Evolutionary conservation across 2,797 vertebrate genomes (phyloP).

Genomic region (Malacoraja senta): DNA sequence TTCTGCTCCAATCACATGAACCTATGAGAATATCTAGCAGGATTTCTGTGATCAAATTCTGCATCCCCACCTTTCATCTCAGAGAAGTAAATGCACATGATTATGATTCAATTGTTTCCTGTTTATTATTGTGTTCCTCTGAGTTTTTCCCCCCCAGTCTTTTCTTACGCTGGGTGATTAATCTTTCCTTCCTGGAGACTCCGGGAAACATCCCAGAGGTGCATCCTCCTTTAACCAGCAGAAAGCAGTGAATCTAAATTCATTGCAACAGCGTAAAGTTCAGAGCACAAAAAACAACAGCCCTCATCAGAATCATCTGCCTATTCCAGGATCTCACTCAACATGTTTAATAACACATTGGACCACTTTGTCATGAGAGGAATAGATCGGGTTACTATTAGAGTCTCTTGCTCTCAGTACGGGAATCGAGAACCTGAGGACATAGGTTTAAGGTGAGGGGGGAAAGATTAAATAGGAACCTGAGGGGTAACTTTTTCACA

Average conservation of each 20-base stretch:
- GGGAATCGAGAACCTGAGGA: too few species aligned
- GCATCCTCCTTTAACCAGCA: not conserved
- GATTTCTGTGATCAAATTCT: not conserved
- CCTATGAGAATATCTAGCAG: too few species aligned
- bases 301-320: not conserved
- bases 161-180: not conserved
- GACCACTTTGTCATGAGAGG: too few species aligned
- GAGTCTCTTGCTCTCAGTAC: too few species aligned
- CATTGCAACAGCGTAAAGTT: not conserved
- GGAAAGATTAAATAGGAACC: too few species aligned
- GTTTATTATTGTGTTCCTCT: not conserved
- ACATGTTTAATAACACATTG: too few species aligned
- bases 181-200: not conserved
- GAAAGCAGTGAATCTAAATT: not conserved
- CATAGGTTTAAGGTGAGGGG: too few species aligned
- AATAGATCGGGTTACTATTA: too few species aligned
- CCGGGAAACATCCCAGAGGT: not conserved
- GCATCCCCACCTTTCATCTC: not conserved
- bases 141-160: not conserved
- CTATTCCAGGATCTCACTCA: too few species aligned
- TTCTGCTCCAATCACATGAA: too few species aligned
- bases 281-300: not conserved
- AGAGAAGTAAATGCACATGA: not conserved
- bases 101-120: not conserved
- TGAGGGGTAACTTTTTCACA: too few species aligned